These are phyloP conservation scores for Virgularia gustaviana DNA, from an alignment of 92 coral and sea anemone species.

Conservation along the genomic window DNA sequence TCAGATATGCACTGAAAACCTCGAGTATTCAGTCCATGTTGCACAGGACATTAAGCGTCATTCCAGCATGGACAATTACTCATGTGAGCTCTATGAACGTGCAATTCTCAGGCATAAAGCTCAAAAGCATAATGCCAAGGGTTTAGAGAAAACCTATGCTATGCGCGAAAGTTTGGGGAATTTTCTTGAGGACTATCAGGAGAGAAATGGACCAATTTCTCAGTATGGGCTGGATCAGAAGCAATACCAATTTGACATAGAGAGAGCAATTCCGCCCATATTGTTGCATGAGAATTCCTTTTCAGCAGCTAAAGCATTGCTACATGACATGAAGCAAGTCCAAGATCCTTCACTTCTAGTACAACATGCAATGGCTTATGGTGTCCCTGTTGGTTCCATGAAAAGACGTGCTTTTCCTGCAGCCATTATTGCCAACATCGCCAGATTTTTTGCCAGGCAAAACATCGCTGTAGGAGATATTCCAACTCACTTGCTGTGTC, in stretches of 20 bases:
- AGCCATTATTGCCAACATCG: background rate
- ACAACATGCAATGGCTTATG: constrained; percentile 23
- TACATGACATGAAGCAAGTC: constrained; percentile 7
- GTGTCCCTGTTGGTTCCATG: constrained; percentile 1
- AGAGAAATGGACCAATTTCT: constrained; percentile 54
- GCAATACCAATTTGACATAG: background rate
- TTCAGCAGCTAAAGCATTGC: constrained; percentile 14
- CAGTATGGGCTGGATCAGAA: constrained; percentile 38
- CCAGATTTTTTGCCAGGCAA: background rate
- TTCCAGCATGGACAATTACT: constrained; percentile 67
- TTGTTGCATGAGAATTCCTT: background rate
- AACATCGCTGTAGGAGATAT: background rate
- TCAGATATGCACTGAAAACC: constrained; percentile 55
- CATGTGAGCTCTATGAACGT: constrained; percentile 66
- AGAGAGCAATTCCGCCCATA: background rate
- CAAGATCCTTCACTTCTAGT: background rate
- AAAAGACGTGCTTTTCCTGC: background rate
- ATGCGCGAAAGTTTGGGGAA: constrained; percentile 49
- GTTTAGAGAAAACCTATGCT: constrained; percentile 56
- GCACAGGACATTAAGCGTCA: constrained; percentile 49
- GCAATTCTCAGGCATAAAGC: constrained; percentile 53
- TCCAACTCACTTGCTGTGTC: background rate
- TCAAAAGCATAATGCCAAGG: constrained; percentile 73
- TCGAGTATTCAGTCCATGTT: constrained; percentile 61
- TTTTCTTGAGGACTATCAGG: constrained; percentile 35